Percentiles rank a stretch among this genome's conserved stretches.
Evolutionary conservation across 2,797 vertebrate species (phyloP).

Genomic region (Okamejei kenojei): DNA sequence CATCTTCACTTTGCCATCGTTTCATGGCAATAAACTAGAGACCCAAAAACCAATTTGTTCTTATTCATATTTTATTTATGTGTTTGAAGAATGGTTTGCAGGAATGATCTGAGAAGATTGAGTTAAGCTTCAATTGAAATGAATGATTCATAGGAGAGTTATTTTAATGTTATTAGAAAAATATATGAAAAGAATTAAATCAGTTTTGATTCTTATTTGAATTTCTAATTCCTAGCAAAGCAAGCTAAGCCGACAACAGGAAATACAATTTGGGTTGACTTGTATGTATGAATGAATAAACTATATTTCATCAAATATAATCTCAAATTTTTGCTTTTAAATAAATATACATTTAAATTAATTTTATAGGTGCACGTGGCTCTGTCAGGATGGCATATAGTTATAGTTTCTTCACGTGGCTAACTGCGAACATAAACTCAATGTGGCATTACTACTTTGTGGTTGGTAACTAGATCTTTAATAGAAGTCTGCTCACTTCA

Average conservation of each 20-base stretch:
- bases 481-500: background rate
- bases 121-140: conserved; percentile 33
- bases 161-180: conserved; percentile 21
- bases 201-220: conserved; percentile 19
- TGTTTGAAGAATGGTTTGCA: conserved; percentile 32
- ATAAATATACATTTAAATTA: background rate
- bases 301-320: background rate
- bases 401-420: background rate
- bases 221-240: background rate
- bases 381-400: background rate
- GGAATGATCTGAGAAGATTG: conserved; percentile 20
- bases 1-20: background rate
- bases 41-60: conserved; percentile 23
- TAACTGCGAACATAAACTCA: background rate
- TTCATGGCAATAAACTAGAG: background rate
- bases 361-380: background rate
- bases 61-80: conserved; percentile 35
- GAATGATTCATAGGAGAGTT: conserved; percentile 18
- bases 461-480: background rate
- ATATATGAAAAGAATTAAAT: conserved; percentile 14
- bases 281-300: conserved; percentile 16
- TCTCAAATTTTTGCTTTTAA: background rate
- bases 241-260: background rate
- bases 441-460: background rate
- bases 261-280: conserved; percentile 1